A percentile compares a stretch with the other conserved stretches of the same genome.
These are phyloP conservation scores for Protophormia terraenovae DNA, from an alignment of 2,888 invertebrate species.

Conservation along the genomic window DNA sequence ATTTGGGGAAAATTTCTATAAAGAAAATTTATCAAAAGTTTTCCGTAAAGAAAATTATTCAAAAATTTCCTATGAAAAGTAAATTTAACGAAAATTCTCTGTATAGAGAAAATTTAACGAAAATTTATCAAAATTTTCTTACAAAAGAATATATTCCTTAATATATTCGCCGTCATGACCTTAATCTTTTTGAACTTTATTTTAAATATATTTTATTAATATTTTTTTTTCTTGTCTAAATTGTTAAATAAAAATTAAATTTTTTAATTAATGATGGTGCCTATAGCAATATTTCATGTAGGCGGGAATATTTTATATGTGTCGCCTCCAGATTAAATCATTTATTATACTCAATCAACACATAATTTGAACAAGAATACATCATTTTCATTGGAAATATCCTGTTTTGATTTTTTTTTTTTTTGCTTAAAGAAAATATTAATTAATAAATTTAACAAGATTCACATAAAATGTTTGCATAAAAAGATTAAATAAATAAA, in stretches of 20 bases:
- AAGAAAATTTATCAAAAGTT: no score
- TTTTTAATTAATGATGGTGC: neutral
- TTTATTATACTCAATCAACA: neutral
- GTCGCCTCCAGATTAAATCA: neutral
- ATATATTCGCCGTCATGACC: neutral
- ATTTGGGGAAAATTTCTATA: no score
- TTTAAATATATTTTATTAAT: neutral
- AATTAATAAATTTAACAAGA: constrained; percentile 10
- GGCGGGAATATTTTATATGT: neutral
- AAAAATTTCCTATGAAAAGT: no score
- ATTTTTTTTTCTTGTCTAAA: no score
- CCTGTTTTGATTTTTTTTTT: constrained; percentile 12
- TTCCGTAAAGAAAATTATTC: no score
- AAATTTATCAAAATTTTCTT: no score
- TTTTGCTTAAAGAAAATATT: neutral
- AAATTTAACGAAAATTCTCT: no score
- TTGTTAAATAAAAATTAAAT: neutral
- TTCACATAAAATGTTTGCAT: neutral
- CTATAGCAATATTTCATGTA: neutral
- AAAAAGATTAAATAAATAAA: neutral
- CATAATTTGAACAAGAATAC: neutral
- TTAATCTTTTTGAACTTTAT: neutral
- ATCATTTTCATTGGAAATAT: neutral
- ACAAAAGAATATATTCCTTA: no score
- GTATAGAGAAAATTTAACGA: no score